Evolutionary conservation across 2,888 invertebrate species (phyloP).

Genomic region (Lasiommata megera): DNA sequence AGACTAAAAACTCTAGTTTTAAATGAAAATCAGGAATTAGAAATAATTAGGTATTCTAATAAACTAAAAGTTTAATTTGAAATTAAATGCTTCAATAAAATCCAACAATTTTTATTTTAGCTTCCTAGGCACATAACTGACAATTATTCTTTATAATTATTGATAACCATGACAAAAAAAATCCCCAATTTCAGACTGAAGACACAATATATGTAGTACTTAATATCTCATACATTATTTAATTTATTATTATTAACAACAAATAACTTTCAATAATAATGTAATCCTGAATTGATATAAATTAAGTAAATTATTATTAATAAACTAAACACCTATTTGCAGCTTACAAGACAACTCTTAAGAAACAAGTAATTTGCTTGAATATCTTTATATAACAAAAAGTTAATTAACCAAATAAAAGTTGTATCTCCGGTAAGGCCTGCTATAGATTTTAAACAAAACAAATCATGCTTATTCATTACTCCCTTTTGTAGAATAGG

Average conservation of each 20-base stretch:
- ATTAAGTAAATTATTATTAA: too few species aligned
- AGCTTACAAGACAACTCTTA: constrained; percentile 33
- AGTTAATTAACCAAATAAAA: constrained; percentile 51
- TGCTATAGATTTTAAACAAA: constrained; percentile 46
- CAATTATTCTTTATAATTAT: too few species aligned
- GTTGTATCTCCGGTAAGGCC: constrained; percentile 35
- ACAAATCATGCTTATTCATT: constrained; percentile 43
- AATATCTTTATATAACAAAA: constrained; percentile 45
- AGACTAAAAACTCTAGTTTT: constrained; percentile 52
- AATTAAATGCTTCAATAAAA: not conserved
- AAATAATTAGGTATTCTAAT: constrained; percentile 37
- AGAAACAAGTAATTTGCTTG: constrained; percentile 49
- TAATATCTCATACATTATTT: too few species aligned
- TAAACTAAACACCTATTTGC: constrained; percentile 2
- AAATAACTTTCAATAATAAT: too few species aligned
- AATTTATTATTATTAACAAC: too few species aligned
- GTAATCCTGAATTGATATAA: too few species aligned
- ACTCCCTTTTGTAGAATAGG: constrained; percentile 32
- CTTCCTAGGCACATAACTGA: too few species aligned
- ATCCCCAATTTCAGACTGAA: too few species aligned
- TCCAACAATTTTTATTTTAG: too few species aligned
- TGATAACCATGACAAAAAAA: too few species aligned
- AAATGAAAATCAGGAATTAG: constrained; percentile 46
- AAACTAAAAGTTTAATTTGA: constrained; percentile 9
- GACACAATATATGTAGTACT: too few species aligned